phyloP scores from a whole-genome alignment of 1,140 invertebrate species.

The Centruroides vittatus region DNA sequence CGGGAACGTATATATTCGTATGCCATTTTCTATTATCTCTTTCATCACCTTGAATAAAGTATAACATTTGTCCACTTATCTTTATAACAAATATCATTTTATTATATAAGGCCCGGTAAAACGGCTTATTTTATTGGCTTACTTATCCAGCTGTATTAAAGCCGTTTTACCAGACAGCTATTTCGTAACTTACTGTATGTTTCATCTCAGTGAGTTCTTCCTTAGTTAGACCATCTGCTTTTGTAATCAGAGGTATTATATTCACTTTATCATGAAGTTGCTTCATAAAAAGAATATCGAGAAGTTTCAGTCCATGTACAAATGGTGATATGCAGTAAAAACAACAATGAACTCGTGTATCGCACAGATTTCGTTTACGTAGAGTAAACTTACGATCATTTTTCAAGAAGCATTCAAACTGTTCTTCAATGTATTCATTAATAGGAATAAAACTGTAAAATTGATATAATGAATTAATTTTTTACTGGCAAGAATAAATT shows the following conservation, averaged over 20 bases:
- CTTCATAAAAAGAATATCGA: conserved; percentile 98
- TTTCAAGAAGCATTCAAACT: conserved; percentile 86
- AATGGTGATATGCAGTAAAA: conserved; percentile 95
- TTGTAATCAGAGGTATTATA: conserved; percentile 96
- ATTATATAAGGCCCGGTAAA: too few species aligned
- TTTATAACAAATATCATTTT: too few species aligned
- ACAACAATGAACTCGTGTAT: conserved; percentile 90
- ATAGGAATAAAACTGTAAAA: conserved; percentile 38
- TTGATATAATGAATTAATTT: too few species aligned
- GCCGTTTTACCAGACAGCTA: too few species aligned
- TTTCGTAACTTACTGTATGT: too few species aligned
- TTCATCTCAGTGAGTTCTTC: conserved; percentile 82
- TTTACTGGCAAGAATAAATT: too few species aligned
- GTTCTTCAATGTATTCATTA: conserved; percentile 76
- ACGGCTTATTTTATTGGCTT: too few species aligned
- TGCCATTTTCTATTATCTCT: conserved; percentile 35
- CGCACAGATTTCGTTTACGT: conserved; percentile 80
- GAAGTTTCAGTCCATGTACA: conserved; percentile 81
- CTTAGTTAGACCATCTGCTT: conserved; percentile 92
- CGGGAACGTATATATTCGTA: conserved; percentile 45
- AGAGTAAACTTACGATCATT: conserved; percentile 72
- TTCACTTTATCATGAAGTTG: conserved; percentile 89
- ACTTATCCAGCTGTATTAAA: too few species aligned
- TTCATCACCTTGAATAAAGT: too few species aligned
- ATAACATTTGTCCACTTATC: too few species aligned